A percentile compares a stretch with the other conserved stretches of the same genome.
These are phyloP conservation scores for Leuciscus idus DNA, from an alignment of 2,113 vertebrate genomes.

Conservation along the genomic window DNA sequence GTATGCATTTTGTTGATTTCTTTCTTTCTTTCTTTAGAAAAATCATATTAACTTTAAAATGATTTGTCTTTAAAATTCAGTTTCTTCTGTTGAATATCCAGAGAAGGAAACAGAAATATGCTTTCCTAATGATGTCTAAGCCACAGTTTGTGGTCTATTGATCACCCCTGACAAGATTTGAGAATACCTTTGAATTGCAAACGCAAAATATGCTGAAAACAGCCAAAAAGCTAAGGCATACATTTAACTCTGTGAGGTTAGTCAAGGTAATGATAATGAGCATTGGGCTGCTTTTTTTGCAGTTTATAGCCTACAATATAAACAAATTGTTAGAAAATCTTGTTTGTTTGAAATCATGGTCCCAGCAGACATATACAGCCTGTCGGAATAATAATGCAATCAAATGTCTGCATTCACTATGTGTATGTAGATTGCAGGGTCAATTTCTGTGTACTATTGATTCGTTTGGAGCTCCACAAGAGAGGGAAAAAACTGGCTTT, in stretches of 20 bases:
- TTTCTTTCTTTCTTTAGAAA: no score
- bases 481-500: not conserved
- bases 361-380: not conserved
- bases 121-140: not conserved
- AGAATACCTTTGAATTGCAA: constrained; percentile 50
- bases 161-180: not conserved
- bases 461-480: not conserved
- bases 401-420: not conserved
- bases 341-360: not conserved
- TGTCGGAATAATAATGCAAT: constrained; percentile 33
- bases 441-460: not conserved
- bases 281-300: constrained; percentile 3
- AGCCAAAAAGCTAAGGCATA: not conserved
- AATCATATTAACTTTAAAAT: no score
- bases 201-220: constrained; percentile 17
- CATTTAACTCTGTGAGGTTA: not conserved
- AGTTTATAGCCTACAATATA: not conserved
- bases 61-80: no score
- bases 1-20: no score
- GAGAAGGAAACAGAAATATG: not conserved
- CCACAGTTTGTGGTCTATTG: not conserved
- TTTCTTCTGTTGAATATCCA: not conserved
- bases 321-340: not conserved
- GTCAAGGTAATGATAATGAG: not conserved
- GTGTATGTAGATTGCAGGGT: not conserved